These are phyloP conservation scores for Ctenomys sociabilis DNA, from an alignment of 2,113 vertebrate species.

Conservation along the genomic window DNA sequence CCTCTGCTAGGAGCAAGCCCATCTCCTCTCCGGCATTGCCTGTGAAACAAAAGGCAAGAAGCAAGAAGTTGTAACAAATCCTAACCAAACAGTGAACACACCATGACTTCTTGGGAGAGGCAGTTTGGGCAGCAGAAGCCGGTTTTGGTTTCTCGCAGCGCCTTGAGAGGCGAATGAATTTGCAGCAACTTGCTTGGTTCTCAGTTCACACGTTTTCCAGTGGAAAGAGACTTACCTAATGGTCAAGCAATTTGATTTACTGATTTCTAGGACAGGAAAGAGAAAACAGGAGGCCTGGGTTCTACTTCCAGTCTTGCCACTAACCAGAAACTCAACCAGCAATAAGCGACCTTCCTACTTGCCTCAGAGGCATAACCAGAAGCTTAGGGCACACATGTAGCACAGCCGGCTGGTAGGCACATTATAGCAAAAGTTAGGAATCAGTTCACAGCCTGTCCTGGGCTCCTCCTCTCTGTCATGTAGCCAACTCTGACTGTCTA, in stretches of 20 bases:
- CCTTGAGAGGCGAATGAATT: not conserved
- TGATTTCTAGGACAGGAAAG: not conserved
- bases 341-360: not conserved
- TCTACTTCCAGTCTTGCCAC: not conserved
- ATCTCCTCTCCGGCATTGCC: not conserved
- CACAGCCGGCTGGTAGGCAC: no score
- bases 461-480: no score
- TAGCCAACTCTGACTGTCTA: no score
- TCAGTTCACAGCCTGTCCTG: no score
- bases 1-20: conserved; percentile 7
- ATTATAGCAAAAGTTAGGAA: no score
- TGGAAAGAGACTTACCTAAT: not conserved
- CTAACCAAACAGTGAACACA: conserved; percentile 51
- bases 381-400: not conserved
- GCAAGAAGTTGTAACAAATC: conserved; percentile 53
- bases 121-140: not conserved
- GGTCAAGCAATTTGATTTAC: not conserved
- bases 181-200: not conserved
- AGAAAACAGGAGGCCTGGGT: not conserved
- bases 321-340: not conserved
- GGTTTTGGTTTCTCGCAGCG: conserved; percentile 41
- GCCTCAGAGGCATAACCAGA: not conserved
- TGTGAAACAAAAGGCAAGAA: conserved; percentile 34
- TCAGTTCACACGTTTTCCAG: not conserved
- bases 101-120: conserved; percentile 21